A percentile compares a stretch with the other conserved stretches of the same genome.
These are phyloP conservation scores for Diplodus sargus DNA, from an alignment of 2,797 vertebrate genomes.

Conservation along the genomic window DNA sequence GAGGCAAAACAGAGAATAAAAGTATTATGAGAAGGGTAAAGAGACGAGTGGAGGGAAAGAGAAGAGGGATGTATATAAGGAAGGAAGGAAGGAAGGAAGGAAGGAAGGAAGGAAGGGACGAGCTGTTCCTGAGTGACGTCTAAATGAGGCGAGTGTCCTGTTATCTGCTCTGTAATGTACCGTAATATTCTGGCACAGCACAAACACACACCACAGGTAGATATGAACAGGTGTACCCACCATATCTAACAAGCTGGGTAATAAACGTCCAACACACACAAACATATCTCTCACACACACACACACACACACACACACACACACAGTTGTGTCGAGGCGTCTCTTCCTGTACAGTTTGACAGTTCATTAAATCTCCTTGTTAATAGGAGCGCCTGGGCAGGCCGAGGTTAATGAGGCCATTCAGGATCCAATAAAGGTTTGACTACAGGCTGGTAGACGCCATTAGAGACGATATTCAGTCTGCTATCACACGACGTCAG, in stretches of 20 bases:
- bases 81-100: not conserved
- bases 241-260: constrained; percentile 10
- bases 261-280: not conserved
- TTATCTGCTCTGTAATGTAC: not conserved
- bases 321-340: not conserved
- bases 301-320: constrained; percentile 1
- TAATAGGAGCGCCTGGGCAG: constrained; percentile 37
- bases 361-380: constrained; percentile 61
- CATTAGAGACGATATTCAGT: constrained; percentile 50
- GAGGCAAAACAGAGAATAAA: no score
- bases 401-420: constrained; percentile 67
- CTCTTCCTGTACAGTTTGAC: constrained; percentile 47
- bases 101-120: not conserved
- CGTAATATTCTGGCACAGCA: not conserved
- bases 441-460: constrained; percentile 34
- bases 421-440: constrained; percentile 46
- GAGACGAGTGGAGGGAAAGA: no score
- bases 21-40: no score
- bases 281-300: constrained; percentile 3
- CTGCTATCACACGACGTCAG: not conserved
- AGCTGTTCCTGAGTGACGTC: constrained; percentile 10
- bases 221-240: not conserved
- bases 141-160: constrained; percentile 25
- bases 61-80: not conserved
- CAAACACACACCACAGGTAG: constrained; percentile 2